Evolutionary conservation across 2,888 invertebrate genomes (phyloP).

Genomic region (Metallyticus violacea): DNA sequence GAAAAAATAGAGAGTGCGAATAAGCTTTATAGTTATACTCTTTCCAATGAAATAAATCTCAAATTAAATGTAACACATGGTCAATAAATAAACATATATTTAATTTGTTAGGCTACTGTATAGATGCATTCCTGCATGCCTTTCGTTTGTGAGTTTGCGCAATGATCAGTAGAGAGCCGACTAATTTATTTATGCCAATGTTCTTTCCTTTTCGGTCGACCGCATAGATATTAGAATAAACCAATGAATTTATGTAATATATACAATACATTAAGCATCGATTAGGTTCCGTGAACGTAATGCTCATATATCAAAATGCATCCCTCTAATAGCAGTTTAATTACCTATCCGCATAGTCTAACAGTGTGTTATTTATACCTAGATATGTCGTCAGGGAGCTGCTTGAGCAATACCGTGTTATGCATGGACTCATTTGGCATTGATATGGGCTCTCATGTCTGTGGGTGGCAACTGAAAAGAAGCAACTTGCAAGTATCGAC

Average conservation of each 20-base stretch:
- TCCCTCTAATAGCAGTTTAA: neutral
- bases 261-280: neutral
- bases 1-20: too few relatives aligned
- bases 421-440: too few relatives aligned
- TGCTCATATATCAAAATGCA: neutral
- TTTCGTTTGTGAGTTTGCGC: neutral
- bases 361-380: neutral
- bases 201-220: neutral
- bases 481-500: neutral
- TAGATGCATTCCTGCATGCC: too few relatives aligned
- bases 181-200: neutral
- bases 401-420: neutral
- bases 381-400: too few relatives aligned
- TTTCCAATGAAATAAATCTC: too few relatives aligned
- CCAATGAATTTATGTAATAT: neutral
- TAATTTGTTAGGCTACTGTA: too few relatives aligned
- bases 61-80: too few relatives aligned
- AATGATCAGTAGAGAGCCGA: neutral
- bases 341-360: neutral
- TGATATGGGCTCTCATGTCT: too few relatives aligned
- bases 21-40: too few relatives aligned
- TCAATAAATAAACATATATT: too few relatives aligned
- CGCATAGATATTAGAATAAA: neutral
- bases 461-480: neutral
- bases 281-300: neutral